Conservation (phyloP, 1,140 invertebrate genomes). For the Drosophila orena region DNA sequence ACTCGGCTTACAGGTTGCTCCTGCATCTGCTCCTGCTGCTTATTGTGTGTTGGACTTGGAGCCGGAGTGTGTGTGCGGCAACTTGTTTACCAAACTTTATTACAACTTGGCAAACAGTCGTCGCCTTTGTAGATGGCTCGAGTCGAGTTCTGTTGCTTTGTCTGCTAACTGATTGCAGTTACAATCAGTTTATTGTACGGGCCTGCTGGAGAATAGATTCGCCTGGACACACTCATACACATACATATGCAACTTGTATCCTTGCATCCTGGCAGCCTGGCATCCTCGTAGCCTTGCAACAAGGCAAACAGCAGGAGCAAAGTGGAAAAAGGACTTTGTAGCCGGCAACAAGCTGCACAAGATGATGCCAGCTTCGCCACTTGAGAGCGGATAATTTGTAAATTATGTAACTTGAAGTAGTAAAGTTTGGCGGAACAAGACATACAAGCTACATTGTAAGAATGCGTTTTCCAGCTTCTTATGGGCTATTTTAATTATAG, state of each 20-base stretch:
- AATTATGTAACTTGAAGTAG: conserved; percentile 32
- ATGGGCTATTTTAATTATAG: not conserved
- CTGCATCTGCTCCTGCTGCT: not conserved
- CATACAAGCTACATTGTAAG: conserved; percentile 2
- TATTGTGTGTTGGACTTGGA: conserved; percentile 17
- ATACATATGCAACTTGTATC: conserved; percentile 3
- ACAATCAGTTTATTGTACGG: conserved; percentile 73
- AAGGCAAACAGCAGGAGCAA: conserved; percentile 23
- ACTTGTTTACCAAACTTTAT: conserved; percentile 82
- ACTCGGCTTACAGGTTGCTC: conserved; percentile 29
- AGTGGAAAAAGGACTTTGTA: conserved; percentile 40
- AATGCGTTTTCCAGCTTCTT: not conserved
- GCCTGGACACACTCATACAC: conserved; percentile 23
- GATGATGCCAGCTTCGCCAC: conserved; percentile 10
- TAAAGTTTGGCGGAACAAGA: conserved; percentile 17
- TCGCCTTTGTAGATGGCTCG: conserved; percentile 68
- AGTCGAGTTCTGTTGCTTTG: conserved; percentile 40
- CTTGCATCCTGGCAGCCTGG: not conserved
- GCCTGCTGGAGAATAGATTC: conserved; percentile 42
- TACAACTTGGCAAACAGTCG: conserved; percentile 81
- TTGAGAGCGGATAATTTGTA: conserved; percentile 32
- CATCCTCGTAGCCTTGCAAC: conserved; percentile 2
- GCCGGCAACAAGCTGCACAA: conserved; percentile 8
- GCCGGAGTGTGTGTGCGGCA: conserved; percentile 34
- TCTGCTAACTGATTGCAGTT: conserved; percentile 69